Evolutionary conservation across 2,888 invertebrate genomes (phyloP).

Genomic region (Erebia epiphron): DNA sequence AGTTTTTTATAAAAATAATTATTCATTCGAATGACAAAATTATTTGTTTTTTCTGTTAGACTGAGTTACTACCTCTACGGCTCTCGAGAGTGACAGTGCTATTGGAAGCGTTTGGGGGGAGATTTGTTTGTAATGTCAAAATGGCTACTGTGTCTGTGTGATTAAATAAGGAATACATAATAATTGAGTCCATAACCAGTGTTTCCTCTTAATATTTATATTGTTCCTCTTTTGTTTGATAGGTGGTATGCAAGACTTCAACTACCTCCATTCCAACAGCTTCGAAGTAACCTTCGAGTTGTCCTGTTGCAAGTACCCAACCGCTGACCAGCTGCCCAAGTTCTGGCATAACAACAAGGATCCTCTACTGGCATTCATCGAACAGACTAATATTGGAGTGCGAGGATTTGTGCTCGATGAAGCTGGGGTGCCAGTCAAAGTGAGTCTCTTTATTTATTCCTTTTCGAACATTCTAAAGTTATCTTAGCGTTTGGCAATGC

Average conservation of each 20-base stretch:
- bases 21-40: conserved; percentile 7
- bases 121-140: too few species aligned
- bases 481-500: too few species aligned
- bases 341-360: conserved; percentile 95
- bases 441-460: conserved; percentile 37
- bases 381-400: conserved; percentile 88
- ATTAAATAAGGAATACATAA: too few species aligned
- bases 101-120: too few species aligned
- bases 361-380: conserved; percentile 92
- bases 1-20: too few species aligned
- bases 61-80: too few species aligned
- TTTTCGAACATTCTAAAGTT: too few species aligned
- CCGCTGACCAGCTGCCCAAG: conserved; percentile 84
- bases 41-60: too few species aligned
- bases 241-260: conserved; percentile 99
- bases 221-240: conserved; percentile 38
- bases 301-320: conserved; percentile 97
- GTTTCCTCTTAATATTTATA: too few species aligned
- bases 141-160: too few species aligned
- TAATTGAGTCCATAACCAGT: too few species aligned
- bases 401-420: conserved; percentile 86
- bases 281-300: conserved; percentile 98
- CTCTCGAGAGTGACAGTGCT: too few species aligned
- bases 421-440: conserved; percentile 84
- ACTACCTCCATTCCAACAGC: conserved; percentile 97